Percentiles rank a stretch among this genome's conserved stretches.
phyloP scores from a whole-genome alignment of 2,797 vertebrate species.

The Platalea minor region DNA sequence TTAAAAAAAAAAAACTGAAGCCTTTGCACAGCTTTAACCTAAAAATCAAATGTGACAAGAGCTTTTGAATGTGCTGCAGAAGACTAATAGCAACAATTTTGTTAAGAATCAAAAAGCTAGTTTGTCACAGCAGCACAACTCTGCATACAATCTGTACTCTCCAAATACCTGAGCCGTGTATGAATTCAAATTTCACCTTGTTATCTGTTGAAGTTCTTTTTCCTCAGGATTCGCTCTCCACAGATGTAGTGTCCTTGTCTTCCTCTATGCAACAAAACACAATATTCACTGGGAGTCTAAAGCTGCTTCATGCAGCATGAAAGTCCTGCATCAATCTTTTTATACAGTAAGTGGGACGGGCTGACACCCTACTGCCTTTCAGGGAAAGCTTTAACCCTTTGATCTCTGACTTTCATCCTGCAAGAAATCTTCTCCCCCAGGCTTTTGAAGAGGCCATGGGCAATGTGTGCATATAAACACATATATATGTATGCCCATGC shows the following conservation, averaged over 20 bases:
- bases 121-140: not conserved
- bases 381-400: not conserved
- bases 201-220: not conserved
- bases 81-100: not conserved
- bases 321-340: not conserved
- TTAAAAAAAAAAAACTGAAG: not conserved
- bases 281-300: not conserved
- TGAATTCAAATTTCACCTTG: not conserved
- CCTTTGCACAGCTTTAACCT: not conserved
- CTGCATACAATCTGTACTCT: not conserved
- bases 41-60: not conserved
- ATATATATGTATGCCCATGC: rapidly evolving
- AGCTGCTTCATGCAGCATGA: not conserved
- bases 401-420: not conserved
- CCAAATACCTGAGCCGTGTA: not conserved
- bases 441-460: not conserved
- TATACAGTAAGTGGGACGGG: not conserved
- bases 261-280: not conserved
- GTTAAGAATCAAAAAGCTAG: not conserved
- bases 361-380: not conserved
- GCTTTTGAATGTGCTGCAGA: not conserved
- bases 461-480: not conserved
- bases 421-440: not conserved
- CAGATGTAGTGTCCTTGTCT: not conserved
- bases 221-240: not conserved